Conservation (phyloP, 1,140 invertebrate genomes). For the Caenorhabditis elegans region DNA sequence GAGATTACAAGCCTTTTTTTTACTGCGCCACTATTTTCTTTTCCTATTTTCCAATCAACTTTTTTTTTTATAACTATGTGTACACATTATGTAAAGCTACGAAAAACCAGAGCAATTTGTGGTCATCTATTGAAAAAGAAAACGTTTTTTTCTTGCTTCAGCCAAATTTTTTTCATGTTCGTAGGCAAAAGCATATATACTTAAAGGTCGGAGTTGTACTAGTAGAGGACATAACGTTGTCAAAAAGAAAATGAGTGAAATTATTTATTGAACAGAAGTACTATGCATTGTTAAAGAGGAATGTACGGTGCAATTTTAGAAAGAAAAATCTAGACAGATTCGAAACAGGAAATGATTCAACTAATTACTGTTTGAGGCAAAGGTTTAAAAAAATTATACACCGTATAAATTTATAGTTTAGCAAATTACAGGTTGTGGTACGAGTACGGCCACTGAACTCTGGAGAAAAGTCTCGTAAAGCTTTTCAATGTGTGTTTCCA, state of each 20-base stretch:
- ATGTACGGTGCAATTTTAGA: too few species aligned
- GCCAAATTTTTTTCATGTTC: not conserved
- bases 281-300: not conserved
- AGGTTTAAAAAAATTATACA: too few species aligned
- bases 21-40: not conserved
- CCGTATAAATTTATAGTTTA: too few species aligned
- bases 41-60: not conserved
- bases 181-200: not conserved
- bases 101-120: slow-evolving; percentile 19
- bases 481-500: slow-evolving; percentile 69
- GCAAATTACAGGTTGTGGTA: slow-evolving; percentile 69
- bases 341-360: too few species aligned
- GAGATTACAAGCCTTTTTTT: not conserved
- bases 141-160: not conserved
- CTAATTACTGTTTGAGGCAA: too few species aligned
- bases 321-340: too few species aligned
- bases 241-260: not conserved
- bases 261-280: not conserved
- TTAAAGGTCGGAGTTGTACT: not conserved
- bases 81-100: slow-evolving; percentile 9
- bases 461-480: slow-evolving; percentile 68
- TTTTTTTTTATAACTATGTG: not conserved
- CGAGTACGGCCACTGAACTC: slow-evolving; percentile 70
- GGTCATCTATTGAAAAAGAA: slow-evolving; percentile 6
- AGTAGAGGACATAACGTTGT: not conserved